A percentile compares a stretch with the other conserved stretches of the same genome.
phyloP scores from a whole-genome alignment of 2,113 vertebrate genomes.

The Seriola dumerili region DNA sequence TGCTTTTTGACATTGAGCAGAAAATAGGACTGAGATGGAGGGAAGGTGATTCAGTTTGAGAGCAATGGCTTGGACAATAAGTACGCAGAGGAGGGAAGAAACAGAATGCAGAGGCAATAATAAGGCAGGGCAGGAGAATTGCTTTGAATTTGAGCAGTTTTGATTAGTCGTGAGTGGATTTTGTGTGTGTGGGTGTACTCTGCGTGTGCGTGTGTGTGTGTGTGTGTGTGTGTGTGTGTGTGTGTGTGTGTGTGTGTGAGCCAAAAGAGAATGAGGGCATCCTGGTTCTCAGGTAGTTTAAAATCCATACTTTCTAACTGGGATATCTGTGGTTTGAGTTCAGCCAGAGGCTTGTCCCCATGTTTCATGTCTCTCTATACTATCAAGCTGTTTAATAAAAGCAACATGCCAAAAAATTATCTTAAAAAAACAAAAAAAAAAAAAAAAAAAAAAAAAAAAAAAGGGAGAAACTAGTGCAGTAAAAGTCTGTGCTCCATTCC shows the following conservation, averaged over 20 bases:
- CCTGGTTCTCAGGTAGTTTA: neutral
- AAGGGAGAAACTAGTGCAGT: neutral
- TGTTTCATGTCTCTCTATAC: neutral
- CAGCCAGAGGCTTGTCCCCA: neutral
- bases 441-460: neutral
- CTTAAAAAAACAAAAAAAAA: neutral
- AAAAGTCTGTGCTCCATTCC: neutral
- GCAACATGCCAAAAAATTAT: neutral
- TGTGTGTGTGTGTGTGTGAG: constrained; percentile 8
- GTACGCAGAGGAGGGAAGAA: constrained; percentile 30
- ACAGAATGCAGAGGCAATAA: constrained; percentile 45
- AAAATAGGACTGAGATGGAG: constrained; percentile 53
- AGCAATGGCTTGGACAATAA: constrained; percentile 56
- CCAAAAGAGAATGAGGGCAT: neutral
- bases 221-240: constrained; percentile 11
- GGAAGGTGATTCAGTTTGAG: constrained; percentile 51
- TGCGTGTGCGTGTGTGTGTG: constrained; percentile 4
- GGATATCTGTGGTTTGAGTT: constrained; percentile 21
- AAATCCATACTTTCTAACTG: neutral
- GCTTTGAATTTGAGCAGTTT: constrained; percentile 58
- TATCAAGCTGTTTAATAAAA: neutral
- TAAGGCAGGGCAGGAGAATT: constrained; percentile 46
- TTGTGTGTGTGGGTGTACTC: neutral
- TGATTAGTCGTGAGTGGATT: constrained; percentile 60
- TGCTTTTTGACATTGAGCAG: constrained; percentile 75